Base-by-base conservation (phyloP, 2,113 vertebrate species). In the Dinomys branickii region DNA sequence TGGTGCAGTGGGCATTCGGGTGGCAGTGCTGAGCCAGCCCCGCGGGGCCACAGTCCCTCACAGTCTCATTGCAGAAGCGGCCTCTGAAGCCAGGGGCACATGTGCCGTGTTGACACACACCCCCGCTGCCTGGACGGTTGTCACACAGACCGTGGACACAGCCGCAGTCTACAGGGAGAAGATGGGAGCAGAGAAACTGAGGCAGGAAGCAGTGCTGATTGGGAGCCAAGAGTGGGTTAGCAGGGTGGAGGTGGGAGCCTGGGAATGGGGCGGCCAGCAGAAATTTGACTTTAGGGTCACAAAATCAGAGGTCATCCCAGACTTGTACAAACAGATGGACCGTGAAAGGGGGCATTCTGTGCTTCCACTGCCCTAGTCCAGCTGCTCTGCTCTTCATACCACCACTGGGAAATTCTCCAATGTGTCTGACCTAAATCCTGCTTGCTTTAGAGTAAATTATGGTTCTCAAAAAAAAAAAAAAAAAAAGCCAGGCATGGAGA, bases 61-160 rank as follows among this genome's bases (percentile, higher is more conserved):
- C 94, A 0, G 44, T 98, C 90, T 83, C 98, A n/a, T 99, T 99
- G 97, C 99, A 99, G 97, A 99, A 98, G 13, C 98, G 98, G 38
- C 99, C 99, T 0, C 98, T 99, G 96, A 98, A 99, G 65, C 99
- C 99, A 2, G 98, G 98, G 65, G 95, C 58, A 95, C 99, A 99
- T 0, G 99, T 99, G 73, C 98, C 99, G 2, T 96, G 96, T 80
- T 99, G 99, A 96, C 99, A 99, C 63, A 98, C 97, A 0, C 99
- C 99, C 0, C 97, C 85, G 0, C 99, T 99, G 98, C 99, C 99
- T 0, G 99, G 99, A 30, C 99, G 99, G 98, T 99, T 99, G 98
- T 99, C 99, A 98, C 99, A 99, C n/a, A 98, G 94, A 1, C 99
- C 99, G 7, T 99, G 99, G 85, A 99, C 90, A 81, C 99, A 99